Evolutionary conservation across 2,113 vertebrate species (phyloP), one percentile per base, ranked within the genome.

Genomic region (Collichthys lucidus): DNA sequence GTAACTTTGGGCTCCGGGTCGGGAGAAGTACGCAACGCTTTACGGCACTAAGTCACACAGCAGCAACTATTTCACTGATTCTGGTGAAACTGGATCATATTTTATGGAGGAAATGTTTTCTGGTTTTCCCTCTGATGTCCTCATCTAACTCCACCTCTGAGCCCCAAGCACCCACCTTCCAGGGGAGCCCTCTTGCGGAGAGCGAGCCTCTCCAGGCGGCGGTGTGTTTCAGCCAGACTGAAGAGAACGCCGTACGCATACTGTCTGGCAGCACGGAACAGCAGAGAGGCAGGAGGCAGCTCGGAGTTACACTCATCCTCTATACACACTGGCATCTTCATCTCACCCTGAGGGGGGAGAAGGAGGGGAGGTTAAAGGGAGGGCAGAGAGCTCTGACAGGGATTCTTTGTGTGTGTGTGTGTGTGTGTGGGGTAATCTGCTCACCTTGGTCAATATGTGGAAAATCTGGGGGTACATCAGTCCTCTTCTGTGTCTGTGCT

Each of bases 381-480:
- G 35, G 52, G 61, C 2, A 12, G 6, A 15, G 61, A 67, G 50
- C 49, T 66, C 24, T 12, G 20, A 59, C 0, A 0, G 59, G 50
- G 11, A 22, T 44, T 10, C 15, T 8, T 17, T 4, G 3, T 3
- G 29, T 2, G 5, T 11, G 5, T 19, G 46, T 31, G 29, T 15
- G 5, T 4, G 29, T 2, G 5, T 11, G 6, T 19, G 46, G n/a
- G 16, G 22, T 20, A 55, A 60, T 22, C 4, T 0, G 29, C 65
- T 83, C 91, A 98, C 96, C 97, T 97, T 97, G 80, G 97, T 98
- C 85, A 98, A 94, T 84, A 98, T 96, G 73, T 98, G 97, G 92
- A 96, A 98, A 86, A 98, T 97, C 92, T 96, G 96, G 26, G 97
- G 97, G 86, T 97, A 97, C 97, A 98, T 98, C 66, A 98, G 96